These are phyloP conservation scores for Amorpha juglandis DNA, from an alignment of 2,888 invertebrate genomes.

Conservation along the genomic window DNA sequence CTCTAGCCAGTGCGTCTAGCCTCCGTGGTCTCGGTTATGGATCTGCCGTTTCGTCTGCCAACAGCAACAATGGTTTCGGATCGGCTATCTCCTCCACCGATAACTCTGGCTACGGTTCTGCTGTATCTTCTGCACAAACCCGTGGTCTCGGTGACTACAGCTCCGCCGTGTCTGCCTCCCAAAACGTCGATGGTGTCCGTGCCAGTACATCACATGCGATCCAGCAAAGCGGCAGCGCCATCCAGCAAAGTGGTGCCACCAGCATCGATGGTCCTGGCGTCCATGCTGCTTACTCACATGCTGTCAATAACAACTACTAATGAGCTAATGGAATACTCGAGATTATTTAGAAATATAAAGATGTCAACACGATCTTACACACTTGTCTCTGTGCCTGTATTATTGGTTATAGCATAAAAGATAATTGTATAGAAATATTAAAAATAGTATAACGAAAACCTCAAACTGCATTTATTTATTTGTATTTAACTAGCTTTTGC, in stretches of 20 bases:
- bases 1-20: slow-evolving; percentile 55
- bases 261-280: slow-evolving; percentile 64
- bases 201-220: slow-evolving; percentile 63
- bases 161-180: slow-evolving; percentile 60
- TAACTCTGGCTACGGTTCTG: slow-evolving; percentile 48
- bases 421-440: slow-evolving; percentile 50
- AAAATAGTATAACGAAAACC: slow-evolving; percentile 36
- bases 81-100: slow-evolving; percentile 31
- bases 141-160: slow-evolving; percentile 44
- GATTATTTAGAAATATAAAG: slow-evolving; percentile 36
- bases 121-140: slow-evolving; percentile 57
- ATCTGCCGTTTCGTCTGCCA: slow-evolving; percentile 50
- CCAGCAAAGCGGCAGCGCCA: slow-evolving; percentile 53
- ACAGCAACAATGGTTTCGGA: slow-evolving; percentile 29
- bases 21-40: slow-evolving; percentile 47
- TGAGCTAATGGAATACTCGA: slow-evolving; percentile 35
- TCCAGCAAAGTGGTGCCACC: slow-evolving; percentile 63
- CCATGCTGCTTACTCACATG: slow-evolving; percentile 64
- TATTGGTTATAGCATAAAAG: slow-evolving; percentile 34
- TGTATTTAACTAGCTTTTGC: too few species aligned
- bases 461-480: slow-evolving; percentile 7
- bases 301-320: slow-evolving; percentile 66
- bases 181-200: slow-evolving; percentile 55
- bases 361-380: slow-evolving; percentile 63
- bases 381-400: slow-evolving; percentile 67